Evolutionary conservation across 2,888 invertebrate species (phyloP).

Genomic region (Tanypteryx hageni): DNA sequence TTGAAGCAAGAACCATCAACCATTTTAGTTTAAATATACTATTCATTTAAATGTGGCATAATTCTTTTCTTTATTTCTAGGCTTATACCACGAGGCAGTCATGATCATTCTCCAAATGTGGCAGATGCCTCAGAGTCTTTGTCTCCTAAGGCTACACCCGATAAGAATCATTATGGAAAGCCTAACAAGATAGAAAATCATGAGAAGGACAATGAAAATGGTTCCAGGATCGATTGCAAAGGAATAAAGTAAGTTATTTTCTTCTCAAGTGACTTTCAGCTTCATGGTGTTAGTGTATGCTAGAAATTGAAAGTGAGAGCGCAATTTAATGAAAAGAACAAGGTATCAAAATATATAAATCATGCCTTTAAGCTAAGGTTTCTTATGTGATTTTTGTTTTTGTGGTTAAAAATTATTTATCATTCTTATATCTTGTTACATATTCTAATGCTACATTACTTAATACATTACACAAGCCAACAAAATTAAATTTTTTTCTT

Average conservation of each 20-base stretch:
- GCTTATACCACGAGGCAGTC: background rate
- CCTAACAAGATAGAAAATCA: background rate
- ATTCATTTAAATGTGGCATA: no score
- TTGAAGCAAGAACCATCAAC: no score
- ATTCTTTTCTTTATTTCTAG: no score
- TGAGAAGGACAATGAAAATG: background rate
- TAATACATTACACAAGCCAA: no score
- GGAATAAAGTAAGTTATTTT: slow-evolving; percentile 37
- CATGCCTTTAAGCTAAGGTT: background rate
- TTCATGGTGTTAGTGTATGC: background rate
- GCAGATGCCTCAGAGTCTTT: background rate
- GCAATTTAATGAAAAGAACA: background rate
- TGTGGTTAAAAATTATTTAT: no score
- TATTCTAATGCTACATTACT: no score
- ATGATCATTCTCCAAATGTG: background rate
- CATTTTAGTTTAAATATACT: no score
- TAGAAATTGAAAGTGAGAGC: background rate
- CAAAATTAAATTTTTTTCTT: no score
- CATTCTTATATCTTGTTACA: no score
- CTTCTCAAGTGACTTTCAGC: background rate
- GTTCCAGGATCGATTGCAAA: background rate
- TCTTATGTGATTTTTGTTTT: no score
- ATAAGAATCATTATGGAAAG: slow-evolving; percentile 7
- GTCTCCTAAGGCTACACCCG: background rate
- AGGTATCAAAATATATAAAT: background rate